Percentiles rank a stretch among this genome's conserved stretches.
Evolutionary conservation across 2,113 vertebrate species (phyloP).

Genomic region (Gopherus flavomarginatus): DNA sequence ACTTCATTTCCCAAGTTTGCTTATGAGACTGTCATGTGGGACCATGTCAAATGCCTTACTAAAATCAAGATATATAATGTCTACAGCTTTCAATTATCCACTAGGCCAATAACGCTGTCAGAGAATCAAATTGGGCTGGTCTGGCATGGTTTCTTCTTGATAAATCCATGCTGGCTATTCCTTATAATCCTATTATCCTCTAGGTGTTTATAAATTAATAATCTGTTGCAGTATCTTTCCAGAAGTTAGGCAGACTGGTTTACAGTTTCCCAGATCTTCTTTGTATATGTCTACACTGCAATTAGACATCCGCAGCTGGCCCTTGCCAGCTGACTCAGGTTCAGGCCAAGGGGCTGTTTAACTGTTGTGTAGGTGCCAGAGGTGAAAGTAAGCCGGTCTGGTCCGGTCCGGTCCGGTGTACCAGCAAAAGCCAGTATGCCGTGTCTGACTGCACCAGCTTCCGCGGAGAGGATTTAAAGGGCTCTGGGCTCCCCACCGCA

Average conservation of each 20-base stretch:
- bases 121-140: background rate
- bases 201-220: background rate
- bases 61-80: background rate
- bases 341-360: background rate
- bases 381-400: too few species aligned
- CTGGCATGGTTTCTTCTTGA: background rate
- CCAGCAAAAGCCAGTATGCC: too few species aligned
- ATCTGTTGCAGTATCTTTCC: background rate
- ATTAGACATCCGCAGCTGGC: background rate
- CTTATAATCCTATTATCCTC: background rate
- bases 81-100: background rate
- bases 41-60: background rate
- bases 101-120: background rate
- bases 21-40: background rate
- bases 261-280: background rate
- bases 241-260: background rate
- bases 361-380: too few species aligned
- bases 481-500: too few species aligned
- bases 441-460: too few species aligned
- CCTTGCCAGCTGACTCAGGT: background rate
- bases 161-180: background rate
- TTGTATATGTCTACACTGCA: background rate
- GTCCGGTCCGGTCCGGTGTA: too few species aligned
- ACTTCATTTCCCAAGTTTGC: background rate
- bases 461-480: too few species aligned